phyloP scores from a whole-genome alignment of 1,140 invertebrate genomes.

The Drosophila chauvacae region DNA sequence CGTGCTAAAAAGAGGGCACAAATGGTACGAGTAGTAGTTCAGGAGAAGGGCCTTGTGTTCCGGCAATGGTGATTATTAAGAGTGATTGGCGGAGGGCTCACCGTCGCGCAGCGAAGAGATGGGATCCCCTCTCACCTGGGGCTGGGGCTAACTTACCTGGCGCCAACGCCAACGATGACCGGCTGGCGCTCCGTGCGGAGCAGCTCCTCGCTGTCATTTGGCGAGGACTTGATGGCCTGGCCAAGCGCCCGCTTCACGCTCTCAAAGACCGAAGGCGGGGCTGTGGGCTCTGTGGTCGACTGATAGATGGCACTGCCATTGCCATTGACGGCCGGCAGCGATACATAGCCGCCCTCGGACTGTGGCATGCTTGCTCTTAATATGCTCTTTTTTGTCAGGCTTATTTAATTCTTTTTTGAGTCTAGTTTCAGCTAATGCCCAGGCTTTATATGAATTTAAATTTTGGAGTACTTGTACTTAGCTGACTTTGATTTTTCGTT shows the following conservation, averaged over 20 bases:
- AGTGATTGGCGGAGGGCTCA: constrained; percentile 39
- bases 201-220: constrained; percentile 74
- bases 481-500: constrained; percentile 23
- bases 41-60: constrained; percentile 1
- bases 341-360: constrained; percentile 83
- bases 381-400: background rate
- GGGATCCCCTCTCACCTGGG: constrained; percentile 10
- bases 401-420: constrained; percentile 12
- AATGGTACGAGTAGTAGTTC: constrained; percentile 12
- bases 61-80: constrained; percentile 29
- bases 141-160: constrained; percentile 72
- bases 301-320: constrained; percentile 83
- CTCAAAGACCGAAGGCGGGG: constrained; percentile 79
- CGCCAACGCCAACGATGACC: constrained; percentile 69
- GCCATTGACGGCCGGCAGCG: constrained; percentile 74
- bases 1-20: constrained; percentile 11
- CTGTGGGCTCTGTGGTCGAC: constrained; percentile 83
- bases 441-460: constrained; percentile 5
- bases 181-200: constrained; percentile 68
- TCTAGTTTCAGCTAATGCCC: constrained; percentile 8
- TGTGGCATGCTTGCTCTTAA: constrained; percentile 73
- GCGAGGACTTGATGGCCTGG: constrained; percentile 77
- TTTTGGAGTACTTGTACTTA: constrained; percentile 42
- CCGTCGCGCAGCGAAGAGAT: constrained; percentile 11
- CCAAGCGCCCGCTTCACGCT: constrained; percentile 82